Conservation (phyloP, 2,113 vertebrate species). For the Phodopus roborovskii region DNA sequence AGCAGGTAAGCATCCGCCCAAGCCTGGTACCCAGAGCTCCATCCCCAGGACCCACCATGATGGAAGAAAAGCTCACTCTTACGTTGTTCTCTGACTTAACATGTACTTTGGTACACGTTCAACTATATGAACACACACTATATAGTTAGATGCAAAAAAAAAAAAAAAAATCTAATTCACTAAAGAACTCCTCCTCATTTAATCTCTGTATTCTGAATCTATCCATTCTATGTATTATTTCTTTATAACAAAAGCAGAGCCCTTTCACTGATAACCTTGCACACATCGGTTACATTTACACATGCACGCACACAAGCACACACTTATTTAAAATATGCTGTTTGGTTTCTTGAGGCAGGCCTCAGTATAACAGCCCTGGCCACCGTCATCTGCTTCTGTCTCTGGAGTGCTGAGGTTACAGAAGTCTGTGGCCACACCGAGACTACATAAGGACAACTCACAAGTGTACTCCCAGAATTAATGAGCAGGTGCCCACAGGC, state of each 20-base stretch:
- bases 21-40: background rate
- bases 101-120: background rate
- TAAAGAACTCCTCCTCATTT: background rate
- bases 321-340: background rate
- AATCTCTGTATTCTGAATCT: background rate
- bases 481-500: background rate
- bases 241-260: background rate
- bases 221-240: background rate
- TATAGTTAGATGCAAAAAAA: background rate
- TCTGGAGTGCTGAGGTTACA: background rate
- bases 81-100: background rate
- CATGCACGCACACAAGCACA: background rate
- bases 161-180: background rate
- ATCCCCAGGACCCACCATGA: background rate
- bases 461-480: background rate
- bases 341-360: background rate
- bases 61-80: background rate
- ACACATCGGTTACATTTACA: background rate
- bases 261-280: background rate
- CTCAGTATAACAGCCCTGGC: background rate
- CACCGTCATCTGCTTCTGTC: background rate
- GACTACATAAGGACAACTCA: rapidly evolving
- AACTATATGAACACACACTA: background rate
- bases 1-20: background rate
- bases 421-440: background rate